Evolutionary conservation across 2,113 vertebrate species (phyloP), one percentile per base, ranked within the genome.

Genomic region (Neolamprologus sp.): DNA sequence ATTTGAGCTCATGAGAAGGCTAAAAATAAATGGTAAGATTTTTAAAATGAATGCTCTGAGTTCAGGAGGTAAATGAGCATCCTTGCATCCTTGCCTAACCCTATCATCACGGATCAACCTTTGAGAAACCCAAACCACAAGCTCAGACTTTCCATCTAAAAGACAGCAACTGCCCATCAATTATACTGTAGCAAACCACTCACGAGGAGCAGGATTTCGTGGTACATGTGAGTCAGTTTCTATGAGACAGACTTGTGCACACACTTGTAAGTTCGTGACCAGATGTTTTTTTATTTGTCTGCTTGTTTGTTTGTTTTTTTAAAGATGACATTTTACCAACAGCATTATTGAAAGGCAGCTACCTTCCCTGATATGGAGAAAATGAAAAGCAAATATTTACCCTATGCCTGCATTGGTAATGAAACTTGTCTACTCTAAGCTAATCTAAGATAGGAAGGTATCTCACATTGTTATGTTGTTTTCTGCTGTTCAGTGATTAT

Each of bases 141-240:
- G 71, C 88, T 89, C 83, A 85, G 80, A 80, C 87, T 94, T 92
- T 91, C 89, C 92, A 88, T 88, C 80, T 85, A 49, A 88, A 91
- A 85, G 88, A 91, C 87, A 87, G 87, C 45, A 45, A 54, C 85
- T 91, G 88, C 84, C 89, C 81, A n/a, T 93, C 90, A 95, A 95
- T 96, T 95, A 96, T 71, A 89, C 81, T 82, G 84, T 14, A 86
- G 88, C 81, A 81, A 93, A 94, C 93, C 90, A 85, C 63, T 68
- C 13, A 57, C 58, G 75, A 87, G 85, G 71, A 87, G 88, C 73
- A 81, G 57, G 23, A 80, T 57, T 86, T 78, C 73, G 10, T 13
- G 45, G 51, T 45, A 40, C 73, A 58, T 83, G 42, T 87, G 85
- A 89, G 85, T 88, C 90, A 85, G 57, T 73, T 83, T 86, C 13